Conservation (phyloP, 2,797 vertebrate species). For the Fistularia commersonii region DNA sequence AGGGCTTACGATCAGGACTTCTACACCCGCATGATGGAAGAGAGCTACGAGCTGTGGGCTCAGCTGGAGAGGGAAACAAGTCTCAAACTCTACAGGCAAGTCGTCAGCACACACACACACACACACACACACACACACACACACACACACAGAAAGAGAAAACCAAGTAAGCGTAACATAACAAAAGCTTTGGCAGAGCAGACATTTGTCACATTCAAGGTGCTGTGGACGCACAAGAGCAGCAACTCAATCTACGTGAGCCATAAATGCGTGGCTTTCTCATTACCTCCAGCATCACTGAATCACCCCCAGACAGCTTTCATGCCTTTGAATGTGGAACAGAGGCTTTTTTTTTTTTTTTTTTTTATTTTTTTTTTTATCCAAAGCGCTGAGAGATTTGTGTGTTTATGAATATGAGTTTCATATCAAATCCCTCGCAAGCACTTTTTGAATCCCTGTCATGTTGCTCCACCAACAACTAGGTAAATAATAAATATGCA, state of each 20-base stretch:
- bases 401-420: constrained; percentile 40
- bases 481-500: too few relatives aligned
- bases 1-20: constrained; percentile 77
- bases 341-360: constrained; percentile 4
- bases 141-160: constrained; percentile 7
- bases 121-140: too few relatives aligned
- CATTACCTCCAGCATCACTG: constrained; percentile 36
- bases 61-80: constrained; percentile 79
- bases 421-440: constrained; percentile 17
- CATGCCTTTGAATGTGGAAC: constrained; percentile 26
- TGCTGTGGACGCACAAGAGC: constrained; percentile 27
- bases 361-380: constrained; percentile 21
- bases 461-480: too few relatives aligned
- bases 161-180: constrained; percentile 36
- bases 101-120: constrained; percentile 13
- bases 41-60: constrained; percentile 83
- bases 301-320: constrained; percentile 29
- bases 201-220: constrained; percentile 45
- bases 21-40: constrained; percentile 86
- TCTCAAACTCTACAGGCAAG: constrained; percentile 80
- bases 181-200: constrained; percentile 27
- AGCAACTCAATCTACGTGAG: constrained; percentile 39
- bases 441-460: not conserved
- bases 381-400: constrained; percentile 7
- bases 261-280: constrained; percentile 50